These are phyloP conservation scores for Orycteropus afer DNA, from an alignment of 2,113 vertebrate genomes.

Conservation along the genomic window DNA sequence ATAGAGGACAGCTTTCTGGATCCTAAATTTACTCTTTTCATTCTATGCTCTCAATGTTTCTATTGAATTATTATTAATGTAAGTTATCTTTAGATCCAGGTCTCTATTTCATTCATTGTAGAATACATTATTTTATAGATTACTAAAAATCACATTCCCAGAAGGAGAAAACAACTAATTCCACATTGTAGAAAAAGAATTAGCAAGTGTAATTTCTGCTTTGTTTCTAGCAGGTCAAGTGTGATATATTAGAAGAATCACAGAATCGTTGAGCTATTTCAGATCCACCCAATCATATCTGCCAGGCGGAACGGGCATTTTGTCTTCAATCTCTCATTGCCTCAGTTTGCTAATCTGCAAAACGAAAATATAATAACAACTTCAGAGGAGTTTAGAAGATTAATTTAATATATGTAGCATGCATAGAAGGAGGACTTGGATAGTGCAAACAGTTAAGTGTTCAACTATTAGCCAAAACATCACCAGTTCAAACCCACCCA, in stretches of 20 bases:
- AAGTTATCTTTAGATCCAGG: neutral
- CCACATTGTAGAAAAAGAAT: neutral
- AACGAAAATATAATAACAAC: neutral
- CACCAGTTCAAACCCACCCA: no score
- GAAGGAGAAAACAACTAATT: neutral
- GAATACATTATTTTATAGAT: neutral
- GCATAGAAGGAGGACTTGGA: no score
- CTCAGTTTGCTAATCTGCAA: neutral
- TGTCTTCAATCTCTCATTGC: neutral
- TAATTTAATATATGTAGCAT: neutral
- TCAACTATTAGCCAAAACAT: no score
- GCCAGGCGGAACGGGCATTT: neutral
- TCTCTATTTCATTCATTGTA: neutral
- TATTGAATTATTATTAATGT: neutral
- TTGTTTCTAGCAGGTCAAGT: neutral
- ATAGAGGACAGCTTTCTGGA: neutral
- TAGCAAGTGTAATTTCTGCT: neutral
- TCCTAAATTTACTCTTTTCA: neutral
- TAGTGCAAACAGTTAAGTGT: no score
- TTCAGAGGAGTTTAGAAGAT: neutral
- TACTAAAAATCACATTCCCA: neutral
- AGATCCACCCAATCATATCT: neutral
- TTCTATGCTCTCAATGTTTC: neutral
- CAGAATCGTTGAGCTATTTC: neutral
- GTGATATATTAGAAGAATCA: no score